Percentiles rank a stretch among this genome's conserved stretches.
Conservation (phyloP, 2,888 invertebrate species). For the Chymomyza fuscimana region DNA sequence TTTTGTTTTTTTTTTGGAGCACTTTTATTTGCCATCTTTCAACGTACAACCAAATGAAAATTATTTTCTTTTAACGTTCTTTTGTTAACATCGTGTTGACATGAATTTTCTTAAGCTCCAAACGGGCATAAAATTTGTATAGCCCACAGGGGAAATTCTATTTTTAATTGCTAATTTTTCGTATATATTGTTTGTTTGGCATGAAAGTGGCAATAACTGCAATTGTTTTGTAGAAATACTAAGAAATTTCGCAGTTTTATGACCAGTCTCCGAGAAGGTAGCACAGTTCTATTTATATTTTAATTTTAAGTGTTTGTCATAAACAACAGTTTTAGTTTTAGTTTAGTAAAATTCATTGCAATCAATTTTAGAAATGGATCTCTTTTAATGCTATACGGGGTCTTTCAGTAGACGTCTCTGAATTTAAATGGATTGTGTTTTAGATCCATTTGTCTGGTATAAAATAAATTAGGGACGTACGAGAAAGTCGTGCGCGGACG, state of each 20-base stretch:
- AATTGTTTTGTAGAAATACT: not conserved
- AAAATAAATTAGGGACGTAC: too few relatives aligned
- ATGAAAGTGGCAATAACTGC: not conserved
- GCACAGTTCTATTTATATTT: not conserved
- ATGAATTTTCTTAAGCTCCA: not conserved
- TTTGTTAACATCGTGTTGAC: slow-evolving; percentile 7
- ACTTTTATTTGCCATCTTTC: slow-evolving; percentile 74
- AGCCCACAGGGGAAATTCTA: not conserved
- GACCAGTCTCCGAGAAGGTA: not conserved
- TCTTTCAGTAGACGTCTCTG: too few relatives aligned
- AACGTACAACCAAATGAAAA: slow-evolving; percentile 70
- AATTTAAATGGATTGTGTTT: too few relatives aligned
- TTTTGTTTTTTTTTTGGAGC: slow-evolving; percentile 67
- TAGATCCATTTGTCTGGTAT: too few relatives aligned
- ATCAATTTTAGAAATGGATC: too few relatives aligned
- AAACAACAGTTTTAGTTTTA: too few relatives aligned
- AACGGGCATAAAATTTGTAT: not conserved
- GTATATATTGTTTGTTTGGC: not conserved
- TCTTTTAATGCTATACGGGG: too few relatives aligned
- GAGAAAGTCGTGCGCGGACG: too few relatives aligned
- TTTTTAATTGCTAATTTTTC: not conserved
- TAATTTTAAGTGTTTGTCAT: too few relatives aligned
- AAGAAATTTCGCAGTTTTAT: not conserved
- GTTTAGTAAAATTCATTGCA: too few relatives aligned
- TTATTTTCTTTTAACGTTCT: slow-evolving; percentile 48